Evolutionary conservation across 2,888 invertebrate genomes (phyloP).

Genomic region (Eretmocerus hayati): DNA sequence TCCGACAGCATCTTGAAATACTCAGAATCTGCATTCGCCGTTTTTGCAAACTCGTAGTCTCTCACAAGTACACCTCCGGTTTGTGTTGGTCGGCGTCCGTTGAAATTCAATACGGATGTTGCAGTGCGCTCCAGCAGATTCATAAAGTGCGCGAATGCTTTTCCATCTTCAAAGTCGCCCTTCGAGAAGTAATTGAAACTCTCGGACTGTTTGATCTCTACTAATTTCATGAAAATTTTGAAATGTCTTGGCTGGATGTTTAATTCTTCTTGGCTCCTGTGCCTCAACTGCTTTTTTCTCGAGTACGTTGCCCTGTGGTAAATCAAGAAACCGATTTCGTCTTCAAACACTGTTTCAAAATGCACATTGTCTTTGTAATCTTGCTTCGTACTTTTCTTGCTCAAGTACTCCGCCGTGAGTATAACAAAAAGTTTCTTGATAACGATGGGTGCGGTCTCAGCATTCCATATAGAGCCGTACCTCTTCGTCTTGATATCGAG

Average conservation of each 20-base stretch:
- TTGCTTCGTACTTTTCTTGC: background rate
- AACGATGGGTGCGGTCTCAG: background rate
- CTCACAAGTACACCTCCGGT: background rate
- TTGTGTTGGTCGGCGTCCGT: conserved; percentile 3
- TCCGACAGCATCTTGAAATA: background rate
- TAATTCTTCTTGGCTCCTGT: background rate
- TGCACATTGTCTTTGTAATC: background rate
- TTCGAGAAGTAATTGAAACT: too few species aligned
- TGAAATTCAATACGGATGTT: background rate
- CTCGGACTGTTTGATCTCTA: background rate
- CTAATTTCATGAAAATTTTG: background rate
- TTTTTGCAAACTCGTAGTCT: background rate
- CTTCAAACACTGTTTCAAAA: conserved; percentile 1
- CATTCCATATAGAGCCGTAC: background rate
- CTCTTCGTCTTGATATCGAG: background rate
- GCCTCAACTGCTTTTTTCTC: background rate
- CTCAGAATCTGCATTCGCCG: background rate
- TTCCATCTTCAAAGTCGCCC: background rate
- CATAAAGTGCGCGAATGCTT: background rate
- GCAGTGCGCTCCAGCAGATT: background rate
- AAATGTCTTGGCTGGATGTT: background rate
- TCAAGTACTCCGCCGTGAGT: background rate
- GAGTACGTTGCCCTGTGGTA: background rate
- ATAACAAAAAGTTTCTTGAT: background rate
- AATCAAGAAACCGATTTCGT: background rate